phyloP scores from a whole-genome alignment of 2,888 invertebrate genomes.

The Stratiomys singularior region DNA sequence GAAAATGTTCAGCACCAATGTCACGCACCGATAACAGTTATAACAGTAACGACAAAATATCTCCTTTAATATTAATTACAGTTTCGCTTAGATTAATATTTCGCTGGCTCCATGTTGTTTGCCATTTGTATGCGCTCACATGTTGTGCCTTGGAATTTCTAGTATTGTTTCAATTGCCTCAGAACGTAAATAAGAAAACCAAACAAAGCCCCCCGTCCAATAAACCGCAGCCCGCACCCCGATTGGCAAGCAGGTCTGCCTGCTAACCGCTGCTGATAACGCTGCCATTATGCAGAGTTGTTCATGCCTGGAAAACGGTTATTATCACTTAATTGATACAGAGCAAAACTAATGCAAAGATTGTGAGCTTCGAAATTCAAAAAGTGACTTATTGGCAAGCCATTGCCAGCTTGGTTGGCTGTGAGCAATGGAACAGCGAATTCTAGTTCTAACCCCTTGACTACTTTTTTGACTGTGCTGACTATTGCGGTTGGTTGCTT shows the following conservation, averaged over 20 bases:
- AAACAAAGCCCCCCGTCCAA: neutral
- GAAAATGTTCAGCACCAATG: neutral
- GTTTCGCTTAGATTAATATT: neutral
- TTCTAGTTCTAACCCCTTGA: neutral
- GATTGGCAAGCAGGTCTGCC: neutral
- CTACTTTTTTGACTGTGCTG: neutral
- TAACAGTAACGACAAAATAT: slow-evolving; percentile 7
- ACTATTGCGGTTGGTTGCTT: neutral
- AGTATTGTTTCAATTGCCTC: neutral
- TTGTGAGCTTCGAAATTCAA: neutral
- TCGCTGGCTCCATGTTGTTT: neutral
- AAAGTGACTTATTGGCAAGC: neutral
- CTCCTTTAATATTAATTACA: slow-evolving; percentile 2
- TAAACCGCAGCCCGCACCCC: slow-evolving; percentile 1
- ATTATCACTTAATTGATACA: slow-evolving; percentile 32
- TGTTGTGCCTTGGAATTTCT: neutral
- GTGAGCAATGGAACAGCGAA: neutral
- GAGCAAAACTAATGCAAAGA: neutral
- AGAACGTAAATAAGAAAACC: neutral
- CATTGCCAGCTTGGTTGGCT: neutral
- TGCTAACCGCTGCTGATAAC: slow-evolving; percentile 28
- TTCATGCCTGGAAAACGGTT: neutral
- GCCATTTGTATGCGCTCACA: neutral
- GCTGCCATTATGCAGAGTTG: neutral
- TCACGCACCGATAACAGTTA: slow-evolving; percentile 23